phyloP scores from a whole-genome alignment of 2,113 vertebrate species.

The Prunella fulvescens region DNA sequence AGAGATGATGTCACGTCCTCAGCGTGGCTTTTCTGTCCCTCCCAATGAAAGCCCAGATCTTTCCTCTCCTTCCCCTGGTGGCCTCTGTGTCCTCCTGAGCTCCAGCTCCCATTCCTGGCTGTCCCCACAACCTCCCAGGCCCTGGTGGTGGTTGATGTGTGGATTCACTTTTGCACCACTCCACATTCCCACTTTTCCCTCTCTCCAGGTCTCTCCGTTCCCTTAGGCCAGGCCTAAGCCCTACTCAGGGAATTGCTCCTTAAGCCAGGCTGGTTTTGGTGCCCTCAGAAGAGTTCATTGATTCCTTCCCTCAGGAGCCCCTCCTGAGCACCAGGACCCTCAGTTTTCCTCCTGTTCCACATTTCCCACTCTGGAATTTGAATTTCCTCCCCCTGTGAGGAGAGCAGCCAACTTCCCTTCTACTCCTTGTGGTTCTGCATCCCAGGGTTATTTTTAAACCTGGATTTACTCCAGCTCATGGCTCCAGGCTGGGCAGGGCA shows the following conservation, averaged over 20 bases:
- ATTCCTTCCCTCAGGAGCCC: not conserved
- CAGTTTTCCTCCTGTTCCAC: not conserved
- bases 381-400: not conserved
- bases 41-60: not conserved
- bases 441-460: not conserved
- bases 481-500: not conserved
- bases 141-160: not conserved
- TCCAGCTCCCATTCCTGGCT: not conserved
- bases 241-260: not conserved
- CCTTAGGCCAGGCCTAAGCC: not conserved
- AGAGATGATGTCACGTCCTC: not conserved
- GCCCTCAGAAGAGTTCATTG: not conserved
- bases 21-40: accelerated
- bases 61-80: not conserved
- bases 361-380: not conserved
- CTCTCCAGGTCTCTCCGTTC: accelerated
- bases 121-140: not conserved
- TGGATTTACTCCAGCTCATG: accelerated
- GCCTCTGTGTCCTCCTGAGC: not conserved
- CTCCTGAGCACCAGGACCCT: not conserved
- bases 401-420: not conserved
- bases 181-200: not conserved
- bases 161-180: not conserved
- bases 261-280: not conserved
- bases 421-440: not conserved